Percentiles rank a stretch among this genome's conserved stretches.
phyloP scores from a whole-genome alignment of 2,888 invertebrate genomes.

The Morpho deidamia region DNA sequence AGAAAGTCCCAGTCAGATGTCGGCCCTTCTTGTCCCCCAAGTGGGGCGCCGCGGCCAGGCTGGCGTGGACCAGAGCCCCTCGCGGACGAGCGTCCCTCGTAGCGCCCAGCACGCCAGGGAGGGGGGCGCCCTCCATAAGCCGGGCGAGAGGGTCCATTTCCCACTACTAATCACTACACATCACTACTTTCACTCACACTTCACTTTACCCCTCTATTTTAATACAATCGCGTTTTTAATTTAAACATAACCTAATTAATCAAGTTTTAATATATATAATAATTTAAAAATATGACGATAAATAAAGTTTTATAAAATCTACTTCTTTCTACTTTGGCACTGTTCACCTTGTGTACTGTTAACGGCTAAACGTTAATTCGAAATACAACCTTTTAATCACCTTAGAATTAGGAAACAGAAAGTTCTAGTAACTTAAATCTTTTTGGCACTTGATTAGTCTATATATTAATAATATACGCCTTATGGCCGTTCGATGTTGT shows the following conservation, averaged over 20 bases:
- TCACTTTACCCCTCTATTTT: neutral
- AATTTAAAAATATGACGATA: no score
- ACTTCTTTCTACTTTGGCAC: no score
- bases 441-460: conserved; percentile 17
- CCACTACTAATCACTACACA: conserved; percentile 35
- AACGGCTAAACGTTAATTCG: neutral
- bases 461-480: conserved; percentile 1
- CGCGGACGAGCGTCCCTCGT: conserved; percentile 78
- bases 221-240: no score
- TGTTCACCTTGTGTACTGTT: no score
- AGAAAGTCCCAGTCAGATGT: conserved; percentile 92
- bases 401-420: neutral
- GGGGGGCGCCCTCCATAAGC: conserved; percentile 86
- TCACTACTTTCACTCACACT: conserved; percentile 17
- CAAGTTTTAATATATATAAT: no score
- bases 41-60: conserved; percentile 85
- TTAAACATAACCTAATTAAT: no score
- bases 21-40: conserved; percentile 85
- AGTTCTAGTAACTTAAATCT: neutral
- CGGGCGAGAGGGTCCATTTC: conserved; percentile 91
- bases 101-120: conserved; percentile 77
- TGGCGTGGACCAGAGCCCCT: conserved; percentile 88
- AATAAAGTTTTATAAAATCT: no score
- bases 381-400: neutral
- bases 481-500: conserved; percentile 39